Evolutionary conservation across 2,888 invertebrate genomes (phyloP).

Genomic region (Chesias legatella): DNA sequence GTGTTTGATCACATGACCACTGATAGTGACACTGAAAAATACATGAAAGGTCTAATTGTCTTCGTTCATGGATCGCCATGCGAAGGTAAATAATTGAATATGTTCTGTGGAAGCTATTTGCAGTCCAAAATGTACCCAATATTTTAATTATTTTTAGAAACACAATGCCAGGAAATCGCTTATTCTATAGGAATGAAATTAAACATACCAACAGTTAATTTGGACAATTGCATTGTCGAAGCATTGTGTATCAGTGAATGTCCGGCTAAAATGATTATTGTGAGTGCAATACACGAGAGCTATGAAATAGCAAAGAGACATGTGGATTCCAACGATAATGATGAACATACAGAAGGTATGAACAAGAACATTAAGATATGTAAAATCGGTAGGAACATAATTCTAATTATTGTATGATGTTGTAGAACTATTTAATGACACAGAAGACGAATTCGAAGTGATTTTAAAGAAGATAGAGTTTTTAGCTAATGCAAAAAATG

Average conservation of each 20-base stretch:
- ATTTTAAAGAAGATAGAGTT: conserved; percentile 54
- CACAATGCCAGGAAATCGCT: conserved; percentile 63
- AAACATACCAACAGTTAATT: conserved; percentile 65
- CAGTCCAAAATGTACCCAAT: too few relatives aligned
- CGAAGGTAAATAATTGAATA: conserved; percentile 48
- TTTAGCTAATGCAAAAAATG: conserved; percentile 48
- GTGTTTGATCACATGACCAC: conserved; percentile 34
- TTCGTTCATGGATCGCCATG: conserved; percentile 66
- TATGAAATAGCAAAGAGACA: conserved; percentile 40
- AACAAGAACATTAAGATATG: not conserved
- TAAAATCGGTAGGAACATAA: not conserved
- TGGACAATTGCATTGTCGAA: conserved; percentile 74
- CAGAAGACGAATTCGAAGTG: conserved; percentile 53
- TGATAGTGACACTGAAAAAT: conserved; percentile 35
- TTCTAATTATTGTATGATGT: not conserved
- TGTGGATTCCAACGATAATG: conserved; percentile 31
- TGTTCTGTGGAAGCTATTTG: too few relatives aligned
- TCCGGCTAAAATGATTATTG: conserved; percentile 44
- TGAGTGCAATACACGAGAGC: conserved; percentile 51
- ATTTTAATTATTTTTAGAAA: conserved; percentile 43
- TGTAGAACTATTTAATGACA: conserved; percentile 41
- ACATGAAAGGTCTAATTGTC: conserved; percentile 57
- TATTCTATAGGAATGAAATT: conserved; percentile 63
- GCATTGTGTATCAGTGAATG: conserved; percentile 53
- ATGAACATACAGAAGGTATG: conserved; percentile 45